A percentile compares a stretch with the other conserved stretches of the same genome.
These are phyloP conservation scores for Polydrusus pterygomalis DNA, from an alignment of 2,888 invertebrate species.

Conservation along the genomic window DNA sequence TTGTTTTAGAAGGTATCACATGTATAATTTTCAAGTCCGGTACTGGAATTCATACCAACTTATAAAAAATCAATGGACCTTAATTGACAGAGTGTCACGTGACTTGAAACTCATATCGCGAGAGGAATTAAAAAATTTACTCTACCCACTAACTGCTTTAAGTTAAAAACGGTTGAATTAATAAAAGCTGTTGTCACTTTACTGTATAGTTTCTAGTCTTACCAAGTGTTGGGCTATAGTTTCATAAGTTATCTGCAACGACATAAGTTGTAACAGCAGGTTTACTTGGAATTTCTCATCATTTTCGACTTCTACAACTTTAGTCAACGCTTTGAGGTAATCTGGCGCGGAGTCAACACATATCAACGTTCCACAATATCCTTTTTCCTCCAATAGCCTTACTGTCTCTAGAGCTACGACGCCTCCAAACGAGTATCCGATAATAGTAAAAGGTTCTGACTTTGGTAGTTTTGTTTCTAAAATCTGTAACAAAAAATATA, in stretches of 20 bases:
- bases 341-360: constrained; percentile 90
- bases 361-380: constrained; percentile 78
- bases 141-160: no score
- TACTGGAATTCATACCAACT: no score
- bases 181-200: no score
- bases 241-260: constrained; percentile 71
- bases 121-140: no score
- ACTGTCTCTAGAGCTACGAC: constrained; percentile 86
- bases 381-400: constrained; percentile 80
- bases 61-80: no score
- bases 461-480: constrained; percentile 75
- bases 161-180: no score
- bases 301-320: constrained; percentile 71
- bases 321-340: constrained; percentile 75
- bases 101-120: no score
- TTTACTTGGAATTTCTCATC: constrained; percentile 75
- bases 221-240: constrained; percentile 70
- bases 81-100: no score
- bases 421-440: constrained; percentile 93
- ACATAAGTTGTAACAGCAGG: constrained; percentile 72
- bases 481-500: constrained; percentile 70
- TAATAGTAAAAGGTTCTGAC: constrained; percentile 79
- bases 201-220: constrained; percentile 28
- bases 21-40: no score
- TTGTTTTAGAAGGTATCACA: no score